Evolutionary conservation across 1,140 invertebrate species (phyloP).

Genomic region (Oscheius sp.): DNA sequence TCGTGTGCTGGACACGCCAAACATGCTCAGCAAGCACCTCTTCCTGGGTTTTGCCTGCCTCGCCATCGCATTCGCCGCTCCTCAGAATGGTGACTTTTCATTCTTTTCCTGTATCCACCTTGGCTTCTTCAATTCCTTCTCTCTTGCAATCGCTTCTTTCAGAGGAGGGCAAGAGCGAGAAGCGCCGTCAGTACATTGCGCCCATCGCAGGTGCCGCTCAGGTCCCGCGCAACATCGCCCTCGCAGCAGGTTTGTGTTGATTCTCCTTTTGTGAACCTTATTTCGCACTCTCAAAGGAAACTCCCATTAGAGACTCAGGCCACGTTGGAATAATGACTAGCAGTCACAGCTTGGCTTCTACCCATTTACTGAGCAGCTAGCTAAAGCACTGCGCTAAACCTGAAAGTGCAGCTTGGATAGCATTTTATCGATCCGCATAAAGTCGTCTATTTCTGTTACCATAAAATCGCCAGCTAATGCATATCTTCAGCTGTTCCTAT

Average conservation of each 20-base stretch:
- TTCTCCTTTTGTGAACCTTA: not conserved
- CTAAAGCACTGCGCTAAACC: too few species aligned
- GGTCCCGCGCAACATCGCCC: constrained; percentile 12
- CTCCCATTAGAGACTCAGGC: not conserved
- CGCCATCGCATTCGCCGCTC: not conserved
- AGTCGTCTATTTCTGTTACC: too few species aligned
- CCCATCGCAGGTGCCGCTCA: constrained; percentile 40
- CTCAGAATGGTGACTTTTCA: not conserved
- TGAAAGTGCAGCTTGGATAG: too few species aligned
- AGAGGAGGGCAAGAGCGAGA: constrained; percentile 40
- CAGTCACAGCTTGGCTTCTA: not conserved
- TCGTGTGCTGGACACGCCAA: not conserved
- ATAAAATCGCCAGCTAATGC: too few species aligned
- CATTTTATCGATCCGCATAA: too few species aligned
- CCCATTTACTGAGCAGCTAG: too few species aligned
- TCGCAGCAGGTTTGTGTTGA: constrained; percentile 1
- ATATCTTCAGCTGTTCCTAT: too few species aligned
- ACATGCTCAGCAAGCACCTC: not conserved
- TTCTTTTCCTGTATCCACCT: not conserved
- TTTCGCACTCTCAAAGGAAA: too few species aligned
- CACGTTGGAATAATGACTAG: not conserved
- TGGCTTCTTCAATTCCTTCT: not conserved
- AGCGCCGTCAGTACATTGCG: constrained; percentile 43
- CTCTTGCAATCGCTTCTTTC: too few species aligned
- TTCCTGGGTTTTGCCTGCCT: constrained; percentile 4